phyloP scores from a whole-genome alignment of 1,140 invertebrate genomes.

The Panagrolaimus sp. region DNA sequence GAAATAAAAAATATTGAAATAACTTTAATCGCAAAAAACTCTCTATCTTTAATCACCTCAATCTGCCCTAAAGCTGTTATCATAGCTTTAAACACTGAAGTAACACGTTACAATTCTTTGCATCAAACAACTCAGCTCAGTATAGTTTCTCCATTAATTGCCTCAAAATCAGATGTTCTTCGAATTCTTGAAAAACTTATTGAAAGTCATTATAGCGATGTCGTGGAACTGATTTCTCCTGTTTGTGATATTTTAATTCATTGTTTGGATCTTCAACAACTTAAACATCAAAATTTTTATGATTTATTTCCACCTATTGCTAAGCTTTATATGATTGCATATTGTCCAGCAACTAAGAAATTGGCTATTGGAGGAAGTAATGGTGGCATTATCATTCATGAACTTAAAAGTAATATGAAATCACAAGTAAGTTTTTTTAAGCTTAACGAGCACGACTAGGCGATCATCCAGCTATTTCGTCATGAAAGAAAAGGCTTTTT shows the following conservation, averaged over 20 bases:
- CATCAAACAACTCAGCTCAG: constrained; percentile 69
- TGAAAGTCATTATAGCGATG: constrained; percentile 90
- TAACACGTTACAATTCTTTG: constrained; percentile 86
- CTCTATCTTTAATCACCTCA: constrained; percentile 86
- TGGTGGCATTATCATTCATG: constrained; percentile 86
- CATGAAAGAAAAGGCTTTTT: too few species aligned
- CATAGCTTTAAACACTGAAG: constrained; percentile 89
- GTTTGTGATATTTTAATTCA: constrained; percentile 96
- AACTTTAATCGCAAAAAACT: constrained; percentile 86
- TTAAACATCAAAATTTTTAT: constrained; percentile 79
- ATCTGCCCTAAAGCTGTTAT: constrained; percentile 89
- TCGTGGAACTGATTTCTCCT: constrained; percentile 83
- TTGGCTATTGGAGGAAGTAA: constrained; percentile 90
- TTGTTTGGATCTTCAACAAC: constrained; percentile 84
- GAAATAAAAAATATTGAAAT: too few species aligned
- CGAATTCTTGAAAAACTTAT: constrained; percentile 88
- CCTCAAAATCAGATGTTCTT: constrained; percentile 82
- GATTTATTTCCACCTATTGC: constrained; percentile 94
- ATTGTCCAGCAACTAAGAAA: constrained; percentile 81
- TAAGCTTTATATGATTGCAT: constrained; percentile 69
- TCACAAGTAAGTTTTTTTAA: constrained; percentile 70
- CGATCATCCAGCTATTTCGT: too few species aligned
- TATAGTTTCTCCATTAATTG: constrained; percentile 69
- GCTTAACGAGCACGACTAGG: too few species aligned
- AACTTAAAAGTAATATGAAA: constrained; percentile 83